Evolutionary conservation across 2,888 invertebrate genomes (phyloP), one percentile per base, ranked within the genome.

Genomic region (Calliphora vomitoria): DNA sequence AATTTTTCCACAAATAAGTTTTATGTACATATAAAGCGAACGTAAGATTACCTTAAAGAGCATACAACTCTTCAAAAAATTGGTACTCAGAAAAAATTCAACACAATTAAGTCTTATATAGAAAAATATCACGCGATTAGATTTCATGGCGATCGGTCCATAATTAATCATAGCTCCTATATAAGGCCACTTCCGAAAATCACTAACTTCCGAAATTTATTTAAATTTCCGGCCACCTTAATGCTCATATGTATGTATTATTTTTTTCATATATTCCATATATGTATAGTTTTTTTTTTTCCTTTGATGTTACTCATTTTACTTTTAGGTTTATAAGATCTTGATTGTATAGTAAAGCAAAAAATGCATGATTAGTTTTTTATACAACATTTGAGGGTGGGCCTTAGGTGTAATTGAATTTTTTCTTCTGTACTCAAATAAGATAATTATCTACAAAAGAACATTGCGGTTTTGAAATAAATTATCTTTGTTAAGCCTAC

Each of bases 301-400:
- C 13, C 13, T 60, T 78, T 25, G 11, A 79, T 47, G 44, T 62
- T 50, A 4, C 20, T 18, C 31, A n/a, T 53, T 66, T 55, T 8
- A 1, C 35, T 64, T 11, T 75, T 50, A n/a, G 8, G 20, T 35
- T 69, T 58, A 62, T 58, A 47, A 50, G 62, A 71, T 62, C 50
- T 80, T 53, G 62, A 41, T 71, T 41, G 44, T 41, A n/a, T 41
- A 18, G 20, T 11, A 20, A 50, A 64, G 0, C 25, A 50, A 64
- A 3, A 64, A 31, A 47, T 58, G 44, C 66, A 18, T 66, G 74
- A 74, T 66, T 74, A 64, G 64, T 72, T 72, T 81, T 72, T 53
- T 25, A 55, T 50, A n/a, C 41, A 55, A 6, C 4, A 53, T 18
- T 55, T 50, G 31, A 35, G 15, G 31, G 35, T 31, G 15, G 35